A percentile compares a stretch with the other conserved stretches of the same genome.
Conservation (phyloP, 2,888 invertebrate species). For the Platypus cylindrus region DNA sequence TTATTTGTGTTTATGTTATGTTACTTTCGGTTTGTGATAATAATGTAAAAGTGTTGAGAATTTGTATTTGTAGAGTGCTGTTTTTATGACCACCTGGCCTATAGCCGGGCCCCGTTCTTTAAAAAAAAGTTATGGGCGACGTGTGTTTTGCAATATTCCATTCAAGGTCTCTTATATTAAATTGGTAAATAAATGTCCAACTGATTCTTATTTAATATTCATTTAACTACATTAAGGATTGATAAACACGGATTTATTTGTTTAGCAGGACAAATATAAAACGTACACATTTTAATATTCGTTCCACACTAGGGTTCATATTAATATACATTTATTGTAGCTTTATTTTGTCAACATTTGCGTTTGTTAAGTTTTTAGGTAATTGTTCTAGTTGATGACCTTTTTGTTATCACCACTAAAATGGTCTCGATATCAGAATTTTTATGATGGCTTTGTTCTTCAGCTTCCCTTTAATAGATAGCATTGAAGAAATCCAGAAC, state of each 20-base stretch:
- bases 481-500: too few species aligned
- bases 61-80: slow-evolving; percentile 18
- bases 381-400: too few species aligned
- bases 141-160: slow-evolving; percentile 21
- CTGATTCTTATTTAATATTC: slow-evolving; percentile 8
- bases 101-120: slow-evolving; percentile 27
- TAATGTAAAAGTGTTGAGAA: slow-evolving; percentile 19
- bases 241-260: too few species aligned
- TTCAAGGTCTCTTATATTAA: slow-evolving; percentile 24
- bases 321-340: too few species aligned
- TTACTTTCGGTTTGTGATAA: slow-evolving; percentile 11
- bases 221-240: too few species aligned
- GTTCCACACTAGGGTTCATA: background rate
- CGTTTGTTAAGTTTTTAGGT: too few species aligned
- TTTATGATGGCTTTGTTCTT: too few species aligned
- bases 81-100: slow-evolving; percentile 33
- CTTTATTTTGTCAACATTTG: too few species aligned
- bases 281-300: background rate
- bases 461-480: too few species aligned
- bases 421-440: too few species aligned
- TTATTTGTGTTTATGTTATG: too few species aligned
- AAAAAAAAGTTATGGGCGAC: slow-evolving; percentile 29
- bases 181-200: slow-evolving; percentile 23
- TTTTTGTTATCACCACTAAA: too few species aligned
- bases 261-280: slow-evolving; percentile 9